A percentile compares a stretch with the other conserved stretches of the same genome.
These are phyloP conservation scores for Drosophila affinis DNA, from an alignment of 2,888 invertebrate genomes.

Conservation along the genomic window DNA sequence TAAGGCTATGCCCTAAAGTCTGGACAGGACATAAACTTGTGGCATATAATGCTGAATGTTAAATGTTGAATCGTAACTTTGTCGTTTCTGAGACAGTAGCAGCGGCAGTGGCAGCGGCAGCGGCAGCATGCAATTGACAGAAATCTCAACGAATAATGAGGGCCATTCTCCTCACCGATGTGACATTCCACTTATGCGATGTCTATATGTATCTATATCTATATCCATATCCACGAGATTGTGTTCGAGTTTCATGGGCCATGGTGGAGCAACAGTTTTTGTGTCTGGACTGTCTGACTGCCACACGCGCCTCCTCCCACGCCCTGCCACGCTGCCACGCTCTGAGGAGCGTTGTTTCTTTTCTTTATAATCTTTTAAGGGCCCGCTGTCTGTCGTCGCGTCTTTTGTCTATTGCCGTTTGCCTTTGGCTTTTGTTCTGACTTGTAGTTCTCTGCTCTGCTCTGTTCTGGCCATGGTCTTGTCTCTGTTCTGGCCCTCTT, in stretches of 20 bases:
- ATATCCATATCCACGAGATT: neutral
- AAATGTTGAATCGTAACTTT: constrained; percentile 32
- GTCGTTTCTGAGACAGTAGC: constrained; percentile 2
- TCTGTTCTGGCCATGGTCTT: neutral
- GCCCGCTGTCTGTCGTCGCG: constrained; percentile 33
- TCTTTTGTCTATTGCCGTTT: constrained; percentile 64
- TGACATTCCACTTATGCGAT: constrained; percentile 30
- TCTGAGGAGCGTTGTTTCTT: constrained; percentile 30
- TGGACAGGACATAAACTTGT: constrained; percentile 42
- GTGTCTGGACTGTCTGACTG: constrained; percentile 35
- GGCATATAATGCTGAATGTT: constrained; percentile 27
- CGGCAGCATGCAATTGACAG: constrained; percentile 25
- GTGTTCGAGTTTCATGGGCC: constrained; percentile 24
- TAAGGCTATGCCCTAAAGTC: constrained; percentile 10
- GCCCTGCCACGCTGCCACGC: neutral
- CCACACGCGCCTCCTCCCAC: constrained; percentile 17
- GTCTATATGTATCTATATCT: constrained; percentile 15
- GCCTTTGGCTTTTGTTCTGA: constrained; percentile 52
- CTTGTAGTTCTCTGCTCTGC: constrained; percentile 25
- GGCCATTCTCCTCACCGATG: constrained; percentile 36
- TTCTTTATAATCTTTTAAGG: constrained; percentile 73
- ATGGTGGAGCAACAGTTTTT: constrained; percentile 36
- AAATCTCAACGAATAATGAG: constrained; percentile 26
- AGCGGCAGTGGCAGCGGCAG: constrained; percentile 7
- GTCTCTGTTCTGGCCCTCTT: too few species aligned